These are phyloP conservation scores for Pithys albifrons DNA, from an alignment of 2,113 vertebrate genomes.

Conservation along the genomic window DNA sequence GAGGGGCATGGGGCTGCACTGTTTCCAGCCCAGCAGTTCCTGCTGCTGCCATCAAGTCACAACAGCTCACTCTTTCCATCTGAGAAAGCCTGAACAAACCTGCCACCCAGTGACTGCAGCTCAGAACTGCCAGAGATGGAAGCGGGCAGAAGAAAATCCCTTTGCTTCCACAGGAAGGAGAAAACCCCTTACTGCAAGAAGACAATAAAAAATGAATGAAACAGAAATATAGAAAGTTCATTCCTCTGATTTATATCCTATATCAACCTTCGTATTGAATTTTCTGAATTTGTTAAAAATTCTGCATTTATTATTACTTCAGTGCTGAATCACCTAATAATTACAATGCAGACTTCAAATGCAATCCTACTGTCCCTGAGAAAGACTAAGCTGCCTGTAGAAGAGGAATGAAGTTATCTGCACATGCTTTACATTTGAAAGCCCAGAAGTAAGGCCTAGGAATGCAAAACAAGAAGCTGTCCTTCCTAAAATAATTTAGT, in stretches of 20 bases:
- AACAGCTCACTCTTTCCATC: neutral
- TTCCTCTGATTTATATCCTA: neutral
- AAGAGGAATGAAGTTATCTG: neutral
- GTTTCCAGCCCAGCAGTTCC: neutral
- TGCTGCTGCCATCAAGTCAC: neutral
- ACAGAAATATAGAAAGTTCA: neutral
- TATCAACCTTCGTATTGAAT: neutral
- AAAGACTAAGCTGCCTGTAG: neutral
- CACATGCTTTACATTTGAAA: neutral
- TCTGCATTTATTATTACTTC: neutral
- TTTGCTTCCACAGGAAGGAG: neutral
- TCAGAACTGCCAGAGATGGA: neutral
- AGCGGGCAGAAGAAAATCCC: neutral
- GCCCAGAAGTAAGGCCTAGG: neutral
- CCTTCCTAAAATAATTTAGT: neutral
- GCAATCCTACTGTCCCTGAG: neutral
- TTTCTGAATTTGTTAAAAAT: neutral
- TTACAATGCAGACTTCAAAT: neutral
- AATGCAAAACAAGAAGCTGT: neutral
- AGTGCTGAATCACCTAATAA: neutral
- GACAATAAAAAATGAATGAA: neutral
- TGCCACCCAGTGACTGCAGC: constrained; percentile 54
- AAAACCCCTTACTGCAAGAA: neutral
- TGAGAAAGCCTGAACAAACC: constrained; percentile 31
- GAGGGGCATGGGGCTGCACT: neutral